Percentiles rank a stretch among this genome's conserved stretches.
These are phyloP conservation scores for Drosophila persimilis DNA, from an alignment of 1,140 invertebrate genomes.

Conservation along the genomic window DNA sequence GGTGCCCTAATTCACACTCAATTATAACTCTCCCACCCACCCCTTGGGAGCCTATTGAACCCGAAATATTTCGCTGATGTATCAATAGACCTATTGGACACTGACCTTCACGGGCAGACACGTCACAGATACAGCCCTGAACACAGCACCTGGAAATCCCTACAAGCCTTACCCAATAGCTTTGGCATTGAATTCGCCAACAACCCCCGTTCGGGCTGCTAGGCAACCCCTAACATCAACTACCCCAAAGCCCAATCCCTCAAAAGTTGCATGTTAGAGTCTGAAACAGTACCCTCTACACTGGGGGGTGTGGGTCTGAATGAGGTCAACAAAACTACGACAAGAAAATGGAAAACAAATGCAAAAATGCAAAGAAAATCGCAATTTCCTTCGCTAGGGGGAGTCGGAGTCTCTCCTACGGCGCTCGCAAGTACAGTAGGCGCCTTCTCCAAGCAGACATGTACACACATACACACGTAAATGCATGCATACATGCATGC, in stretches of 20 bases:
- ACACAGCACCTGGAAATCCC: slow-evolving; percentile 39
- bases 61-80: slow-evolving; percentile 7
- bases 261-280: slow-evolving; percentile 47
- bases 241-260: slow-evolving; percentile 1
- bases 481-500: slow-evolving; percentile 2
- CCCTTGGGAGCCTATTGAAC: neutral
- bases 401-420: slow-evolving; percentile 2
- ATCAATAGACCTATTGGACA: slow-evolving; percentile 16
- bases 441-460: slow-evolving; percentile 12
- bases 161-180: slow-evolving; percentile 43
- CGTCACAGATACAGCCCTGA: neutral
- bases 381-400: slow-evolving; percentile 14
- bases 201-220: slow-evolving; percentile 25
- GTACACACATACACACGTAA: neutral
- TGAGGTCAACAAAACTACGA: slow-evolving; percentile 53
- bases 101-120: slow-evolving; percentile 41
- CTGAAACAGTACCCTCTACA: slow-evolving; percentile 13
- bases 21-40: slow-evolving; percentile 1
- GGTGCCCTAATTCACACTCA: slow-evolving; percentile 12
- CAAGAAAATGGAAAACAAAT: slow-evolving; percentile 46
- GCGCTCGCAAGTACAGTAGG: slow-evolving; percentile 52
- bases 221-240: slow-evolving; percentile 36
- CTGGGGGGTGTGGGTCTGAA: slow-evolving; percentile 43
- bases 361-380: slow-evolving; percentile 36
- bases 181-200: slow-evolving; percentile 66